Conservation (phyloP, 2,888 invertebrate species). For the Zygaena filipendulae region DNA sequence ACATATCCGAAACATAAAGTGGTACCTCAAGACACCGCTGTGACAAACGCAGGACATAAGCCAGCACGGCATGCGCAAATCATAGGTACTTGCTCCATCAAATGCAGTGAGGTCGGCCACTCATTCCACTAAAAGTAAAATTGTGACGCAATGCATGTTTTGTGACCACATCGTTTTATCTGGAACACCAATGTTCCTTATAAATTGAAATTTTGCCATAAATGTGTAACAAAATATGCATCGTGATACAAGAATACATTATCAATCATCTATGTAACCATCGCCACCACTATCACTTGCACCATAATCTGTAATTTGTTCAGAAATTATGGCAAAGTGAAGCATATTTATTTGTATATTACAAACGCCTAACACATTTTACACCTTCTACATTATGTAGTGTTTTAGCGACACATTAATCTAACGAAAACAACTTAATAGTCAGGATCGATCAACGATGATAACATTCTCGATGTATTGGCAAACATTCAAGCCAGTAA, state of each 20-base stretch:
- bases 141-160: constrained; percentile 57
- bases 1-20: constrained; percentile 46
- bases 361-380: constrained; percentile 48
- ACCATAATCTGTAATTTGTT: constrained; percentile 23
- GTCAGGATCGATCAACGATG: constrained; percentile 38
- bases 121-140: constrained; percentile 64
- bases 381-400: constrained; percentile 36
- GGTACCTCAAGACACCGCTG: constrained; percentile 55
- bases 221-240: constrained; percentile 47
- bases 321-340: constrained; percentile 26
- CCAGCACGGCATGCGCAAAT: constrained; percentile 65
- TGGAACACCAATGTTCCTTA: constrained; percentile 29
- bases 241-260: constrained; percentile 31
- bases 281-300: constrained; percentile 19
- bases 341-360: constrained; percentile 36
- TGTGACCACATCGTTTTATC: constrained; percentile 37
- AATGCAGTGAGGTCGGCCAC: constrained; percentile 67
- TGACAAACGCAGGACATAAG: constrained; percentile 60
- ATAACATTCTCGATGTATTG: constrained; percentile 60
- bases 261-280: constrained; percentile 30
- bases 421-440: constrained; percentile 23
- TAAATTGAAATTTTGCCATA: constrained; percentile 15
- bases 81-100: constrained; percentile 60
- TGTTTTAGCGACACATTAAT: constrained; percentile 27
- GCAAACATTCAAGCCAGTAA: constrained; percentile 53